Conservation (phyloP, 2,888 invertebrate genomes). For the Gisinianus flammeolus region DNA sequence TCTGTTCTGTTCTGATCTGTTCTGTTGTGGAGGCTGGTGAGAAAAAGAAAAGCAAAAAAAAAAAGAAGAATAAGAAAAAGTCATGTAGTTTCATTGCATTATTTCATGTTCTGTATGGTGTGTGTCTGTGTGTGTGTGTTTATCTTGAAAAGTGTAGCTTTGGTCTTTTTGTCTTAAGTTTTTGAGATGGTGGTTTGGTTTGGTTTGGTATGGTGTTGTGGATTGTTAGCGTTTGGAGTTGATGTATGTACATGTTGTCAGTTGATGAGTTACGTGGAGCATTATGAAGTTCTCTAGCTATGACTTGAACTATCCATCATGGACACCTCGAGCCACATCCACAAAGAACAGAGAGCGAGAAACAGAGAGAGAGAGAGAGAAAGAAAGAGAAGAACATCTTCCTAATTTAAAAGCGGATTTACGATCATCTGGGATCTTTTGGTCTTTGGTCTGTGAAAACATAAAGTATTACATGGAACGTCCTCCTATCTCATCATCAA, state of each 20-base stretch:
- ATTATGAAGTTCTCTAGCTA: not conserved
- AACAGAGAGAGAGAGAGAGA: not conserved
- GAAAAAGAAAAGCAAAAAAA: not conserved
- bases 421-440: not conserved
- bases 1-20: not conserved
- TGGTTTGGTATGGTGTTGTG: not conserved
- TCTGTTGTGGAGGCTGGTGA: no score
- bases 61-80: not conserved
- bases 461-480: conserved; percentile 23
- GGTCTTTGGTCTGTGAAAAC: not conserved
- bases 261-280: not conserved
- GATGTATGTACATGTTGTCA: not conserved
- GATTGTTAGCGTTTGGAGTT: not conserved
- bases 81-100: conserved; percentile 14
- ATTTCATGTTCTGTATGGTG: no score
- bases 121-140: not conserved
- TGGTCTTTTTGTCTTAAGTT: not conserved
- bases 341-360: not conserved
- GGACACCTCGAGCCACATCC: not conserved
- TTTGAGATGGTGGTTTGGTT: not conserved
- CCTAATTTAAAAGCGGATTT: conserved; percentile 31
- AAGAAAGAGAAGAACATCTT: conserved; percentile 5
- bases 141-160: not conserved
- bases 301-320: conserved; percentile 17
- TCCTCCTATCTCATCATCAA: conserved; percentile 33